Evolutionary conservation across 2,888 invertebrate species (phyloP).

Genomic region (Cantharis nigra): DNA sequence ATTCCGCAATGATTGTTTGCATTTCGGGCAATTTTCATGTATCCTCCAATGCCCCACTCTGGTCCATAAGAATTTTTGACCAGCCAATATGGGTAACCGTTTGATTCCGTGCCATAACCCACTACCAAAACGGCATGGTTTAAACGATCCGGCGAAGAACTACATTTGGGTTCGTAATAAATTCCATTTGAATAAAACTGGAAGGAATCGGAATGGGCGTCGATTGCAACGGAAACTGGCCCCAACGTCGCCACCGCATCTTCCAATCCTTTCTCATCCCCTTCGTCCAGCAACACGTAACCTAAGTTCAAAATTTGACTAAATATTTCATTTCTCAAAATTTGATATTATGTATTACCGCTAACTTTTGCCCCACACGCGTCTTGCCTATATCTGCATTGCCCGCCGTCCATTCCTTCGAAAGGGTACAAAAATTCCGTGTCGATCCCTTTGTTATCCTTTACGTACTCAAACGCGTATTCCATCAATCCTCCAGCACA

Average conservation of each 20-base stretch:
- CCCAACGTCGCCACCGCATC: slow-evolving; percentile 83
- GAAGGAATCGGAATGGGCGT: slow-evolving; percentile 83
- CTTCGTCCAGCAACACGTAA: slow-evolving; percentile 72
- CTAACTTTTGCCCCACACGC: slow-evolving; percentile 34
- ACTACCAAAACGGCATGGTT: slow-evolving; percentile 86
- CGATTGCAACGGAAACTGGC: slow-evolving; percentile 87
- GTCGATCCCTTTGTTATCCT: slow-evolving; percentile 62
- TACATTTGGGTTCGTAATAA: slow-evolving; percentile 79
- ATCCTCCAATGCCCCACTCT: slow-evolving; percentile 45
- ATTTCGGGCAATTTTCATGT: slow-evolving; percentile 43
- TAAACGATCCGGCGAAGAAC: slow-evolving; percentile 61
- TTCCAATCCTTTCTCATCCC: slow-evolving; percentile 75
- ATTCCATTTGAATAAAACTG: slow-evolving; percentile 83
- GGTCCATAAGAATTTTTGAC: slow-evolving; percentile 72
- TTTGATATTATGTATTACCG: slow-evolving; percentile 17
- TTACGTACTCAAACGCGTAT: slow-evolving; percentile 57
- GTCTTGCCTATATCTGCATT: slow-evolving; percentile 35
- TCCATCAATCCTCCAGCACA: slow-evolving; percentile 62
- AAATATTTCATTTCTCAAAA: background rate
- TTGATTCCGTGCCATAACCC: slow-evolving; percentile 74
- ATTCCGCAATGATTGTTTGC: slow-evolving; percentile 81
- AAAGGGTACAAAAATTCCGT: slow-evolving; percentile 63
- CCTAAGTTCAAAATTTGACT: slow-evolving; percentile 57
- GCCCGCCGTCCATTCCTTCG: slow-evolving; percentile 36
- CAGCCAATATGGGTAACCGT: slow-evolving; percentile 67